Conservation (phyloP, 2,888 invertebrate genomes). For the Aproaerema taeniolella region DNA sequence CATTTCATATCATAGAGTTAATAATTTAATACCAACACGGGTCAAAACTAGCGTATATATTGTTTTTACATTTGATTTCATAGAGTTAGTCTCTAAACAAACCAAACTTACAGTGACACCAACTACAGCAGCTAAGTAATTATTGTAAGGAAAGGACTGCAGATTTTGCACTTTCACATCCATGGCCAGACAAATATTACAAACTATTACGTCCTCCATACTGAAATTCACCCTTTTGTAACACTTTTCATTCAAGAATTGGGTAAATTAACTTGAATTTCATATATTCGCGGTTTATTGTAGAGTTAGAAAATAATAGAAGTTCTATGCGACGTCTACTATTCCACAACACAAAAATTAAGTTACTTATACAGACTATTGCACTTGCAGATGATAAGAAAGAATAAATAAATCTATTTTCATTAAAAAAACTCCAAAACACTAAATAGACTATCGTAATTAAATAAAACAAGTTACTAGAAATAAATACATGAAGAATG, state of each 20-base stretch:
- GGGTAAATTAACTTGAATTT: no score
- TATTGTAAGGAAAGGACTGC: slow-evolving; percentile 39
- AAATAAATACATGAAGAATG: slow-evolving; percentile 36
- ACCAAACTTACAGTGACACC: slow-evolving; percentile 51
- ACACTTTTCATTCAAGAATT: slow-evolving; percentile 12
- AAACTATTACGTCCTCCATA: slow-evolving; percentile 54
- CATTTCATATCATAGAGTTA: no score
- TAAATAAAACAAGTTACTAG: no score
- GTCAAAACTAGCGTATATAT: no score
- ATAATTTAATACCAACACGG: no score
- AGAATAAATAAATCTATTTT: neutral
- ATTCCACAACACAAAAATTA: neutral
- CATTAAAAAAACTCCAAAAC: neutral
- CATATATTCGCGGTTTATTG: slow-evolving; percentile 44
- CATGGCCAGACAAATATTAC: slow-evolving; percentile 53
- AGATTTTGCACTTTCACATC: slow-evolving; percentile 51
- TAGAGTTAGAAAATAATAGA: slow-evolving; percentile 66
- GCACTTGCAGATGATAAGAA: no score
- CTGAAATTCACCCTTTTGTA: slow-evolving; percentile 10
- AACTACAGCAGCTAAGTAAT: slow-evolving; percentile 44
- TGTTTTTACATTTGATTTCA: no score
- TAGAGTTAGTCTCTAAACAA: no score
- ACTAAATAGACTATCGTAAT: no score
- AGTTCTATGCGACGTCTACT: slow-evolving; percentile 30
- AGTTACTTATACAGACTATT: no score